Percentiles rank a stretch among this genome's conserved stretches.
Conservation (phyloP, 2,888 invertebrate genomes). For the Anthophora plumipes region DNA sequence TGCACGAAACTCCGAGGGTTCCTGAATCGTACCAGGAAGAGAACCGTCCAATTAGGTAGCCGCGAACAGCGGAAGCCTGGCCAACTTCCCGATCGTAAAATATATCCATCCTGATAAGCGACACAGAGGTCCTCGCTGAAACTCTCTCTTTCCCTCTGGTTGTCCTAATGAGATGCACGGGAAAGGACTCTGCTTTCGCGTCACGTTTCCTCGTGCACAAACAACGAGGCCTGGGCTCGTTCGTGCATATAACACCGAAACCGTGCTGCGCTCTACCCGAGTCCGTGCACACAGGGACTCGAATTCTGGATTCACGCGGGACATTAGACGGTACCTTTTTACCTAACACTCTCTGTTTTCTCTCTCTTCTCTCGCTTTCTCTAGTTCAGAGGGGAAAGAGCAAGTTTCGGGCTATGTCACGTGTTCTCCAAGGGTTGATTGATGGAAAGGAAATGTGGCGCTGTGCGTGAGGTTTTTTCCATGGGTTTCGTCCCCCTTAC, state of each 20-base stretch:
- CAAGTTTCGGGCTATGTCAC: constrained; percentile 34
- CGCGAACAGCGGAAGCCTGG: constrained; percentile 70
- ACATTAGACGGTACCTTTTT: constrained; percentile 21
- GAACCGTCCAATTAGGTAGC: constrained; percentile 71
- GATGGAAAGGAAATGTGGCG: constrained; percentile 56
- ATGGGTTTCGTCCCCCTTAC: neutral
- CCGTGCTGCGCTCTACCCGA: constrained; percentile 12
- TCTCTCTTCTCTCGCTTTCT: too few relatives aligned
- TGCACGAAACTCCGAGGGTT: constrained; percentile 35
- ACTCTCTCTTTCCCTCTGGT: constrained; percentile 1
- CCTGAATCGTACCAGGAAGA: constrained; percentile 70
- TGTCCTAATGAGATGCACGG: constrained; percentile 78
- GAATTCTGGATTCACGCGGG: constrained; percentile 65
- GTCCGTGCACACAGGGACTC: constrained; percentile 18
- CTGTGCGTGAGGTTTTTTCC: constrained; percentile 42
- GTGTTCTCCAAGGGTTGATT: constrained; percentile 38
- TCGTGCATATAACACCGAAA: constrained; percentile 54
- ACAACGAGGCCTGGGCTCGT: constrained; percentile 29
- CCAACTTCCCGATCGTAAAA: constrained; percentile 74
- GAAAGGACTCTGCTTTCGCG: constrained; percentile 75
- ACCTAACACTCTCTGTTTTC: neutral
- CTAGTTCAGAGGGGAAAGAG: neutral
- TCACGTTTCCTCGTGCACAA: constrained; percentile 75
- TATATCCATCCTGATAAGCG: constrained; percentile 73
- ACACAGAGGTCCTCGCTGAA: constrained; percentile 56